Conservation (phyloP, 2,888 invertebrate species). For the Leucania comma region DNA sequence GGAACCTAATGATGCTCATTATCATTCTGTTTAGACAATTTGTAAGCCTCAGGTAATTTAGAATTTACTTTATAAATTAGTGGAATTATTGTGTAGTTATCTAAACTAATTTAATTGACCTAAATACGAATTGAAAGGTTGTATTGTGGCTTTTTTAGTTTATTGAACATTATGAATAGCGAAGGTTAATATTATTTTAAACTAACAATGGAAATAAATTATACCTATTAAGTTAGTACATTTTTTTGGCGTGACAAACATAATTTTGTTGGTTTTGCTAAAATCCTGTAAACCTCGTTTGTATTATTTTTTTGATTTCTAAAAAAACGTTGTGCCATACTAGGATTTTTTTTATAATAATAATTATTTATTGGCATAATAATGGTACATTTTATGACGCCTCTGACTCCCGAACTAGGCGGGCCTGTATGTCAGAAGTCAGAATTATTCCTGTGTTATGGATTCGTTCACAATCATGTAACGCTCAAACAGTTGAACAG, state of each 20-base stretch:
- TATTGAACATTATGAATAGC: not conserved
- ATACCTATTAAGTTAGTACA: not conserved
- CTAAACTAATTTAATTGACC: slow-evolving; percentile 18
- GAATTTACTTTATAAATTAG: slow-evolving; percentile 32
- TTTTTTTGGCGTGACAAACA: not conserved
- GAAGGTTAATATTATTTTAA: not conserved
- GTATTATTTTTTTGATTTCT: too few species aligned
- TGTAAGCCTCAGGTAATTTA: slow-evolving; percentile 24
- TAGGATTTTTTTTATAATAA: too few species aligned
- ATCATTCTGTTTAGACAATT: slow-evolving; percentile 35
- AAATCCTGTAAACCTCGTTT: not conserved
- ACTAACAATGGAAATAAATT: not conserved
- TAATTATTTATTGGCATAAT: too few species aligned
- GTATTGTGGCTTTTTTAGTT: not conserved
- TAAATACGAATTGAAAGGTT: slow-evolving; percentile 3
- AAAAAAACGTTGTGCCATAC: too few species aligned
- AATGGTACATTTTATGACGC: too few species aligned
- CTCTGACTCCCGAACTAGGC: too few species aligned
- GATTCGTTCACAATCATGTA: too few species aligned
- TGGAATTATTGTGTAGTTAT: slow-evolving; percentile 17
- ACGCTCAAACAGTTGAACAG: too few species aligned
- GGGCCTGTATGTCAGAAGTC: too few species aligned
- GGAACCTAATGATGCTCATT: slow-evolving; percentile 46
- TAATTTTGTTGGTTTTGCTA: not conserved
- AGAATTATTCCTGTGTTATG: too few species aligned